A percentile compares a stretch with the other conserved stretches of the same genome.
These are phyloP conservation scores for Megalops cyprinoides DNA, from an alignment of 2,797 vertebrate genomes.

Conservation along the genomic window DNA sequence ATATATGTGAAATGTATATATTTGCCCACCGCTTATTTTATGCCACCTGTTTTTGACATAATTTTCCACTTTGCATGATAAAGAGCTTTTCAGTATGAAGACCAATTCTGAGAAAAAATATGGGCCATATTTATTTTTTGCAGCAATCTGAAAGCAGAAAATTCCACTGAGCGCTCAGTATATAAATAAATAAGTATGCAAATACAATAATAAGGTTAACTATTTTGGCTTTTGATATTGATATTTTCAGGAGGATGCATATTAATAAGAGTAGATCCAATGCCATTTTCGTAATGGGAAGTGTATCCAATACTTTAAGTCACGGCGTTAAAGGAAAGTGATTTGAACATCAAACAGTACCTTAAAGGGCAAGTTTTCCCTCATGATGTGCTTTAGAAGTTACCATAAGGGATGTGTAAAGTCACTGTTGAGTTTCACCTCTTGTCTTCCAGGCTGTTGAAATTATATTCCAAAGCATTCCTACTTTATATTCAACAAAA, in stretches of 20 bases:
- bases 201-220: conserved; percentile 64
- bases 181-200: conserved; percentile 43
- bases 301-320: conserved; percentile 83
- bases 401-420: conserved; percentile 50
- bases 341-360: conserved; percentile 73
- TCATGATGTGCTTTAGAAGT: conserved; percentile 61
- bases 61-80: conserved; percentile 73
- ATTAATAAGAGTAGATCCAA: conserved; percentile 75
- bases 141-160: conserved; percentile 57
- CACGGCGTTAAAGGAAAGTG: conserved; percentile 77
- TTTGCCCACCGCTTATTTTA: conserved; percentile 18
- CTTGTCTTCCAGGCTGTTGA: conserved; percentile 65
- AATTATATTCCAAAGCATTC: conserved; percentile 68
- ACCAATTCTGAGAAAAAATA: conserved; percentile 63
- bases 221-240: conserved; percentile 65
- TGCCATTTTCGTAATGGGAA: conserved; percentile 73
- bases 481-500: conserved; percentile 66
- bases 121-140: conserved; percentile 72
- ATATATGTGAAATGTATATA: conserved; percentile 14
- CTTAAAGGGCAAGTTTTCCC: conserved; percentile 63
- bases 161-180: conserved; percentile 55
- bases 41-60: not conserved
- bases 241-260: conserved; percentile 67
- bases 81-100: conserved; percentile 71
- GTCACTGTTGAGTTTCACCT: conserved; percentile 48